phyloP scores from a whole-genome alignment of 2,113 vertebrate genomes.

The Raphicerus campestris region DNA sequence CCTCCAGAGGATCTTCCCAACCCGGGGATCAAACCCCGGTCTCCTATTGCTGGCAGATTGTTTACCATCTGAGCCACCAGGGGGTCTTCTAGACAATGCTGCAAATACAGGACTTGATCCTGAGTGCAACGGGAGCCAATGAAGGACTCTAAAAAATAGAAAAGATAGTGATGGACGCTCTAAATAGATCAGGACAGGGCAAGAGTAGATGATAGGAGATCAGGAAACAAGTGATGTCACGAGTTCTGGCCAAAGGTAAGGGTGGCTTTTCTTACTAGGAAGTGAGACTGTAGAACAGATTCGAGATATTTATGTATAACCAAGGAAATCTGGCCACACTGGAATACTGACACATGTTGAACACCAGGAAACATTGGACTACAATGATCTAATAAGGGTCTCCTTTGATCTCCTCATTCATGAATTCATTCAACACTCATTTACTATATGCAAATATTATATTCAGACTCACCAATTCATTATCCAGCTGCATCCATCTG shows the following conservation, averaged over 20 bases:
- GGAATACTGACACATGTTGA: background rate
- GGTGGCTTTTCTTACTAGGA: background rate
- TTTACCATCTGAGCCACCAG: background rate
- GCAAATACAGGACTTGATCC: background rate
- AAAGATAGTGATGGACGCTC: background rate
- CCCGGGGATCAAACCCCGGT: background rate
- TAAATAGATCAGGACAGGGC: background rate
- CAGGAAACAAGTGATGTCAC: background rate
- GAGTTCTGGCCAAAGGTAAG: background rate
- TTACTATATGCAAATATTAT: background rate
- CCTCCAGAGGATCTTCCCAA: background rate
- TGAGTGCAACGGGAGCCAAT: background rate
- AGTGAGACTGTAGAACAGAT: background rate
- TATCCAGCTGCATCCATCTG: background rate
- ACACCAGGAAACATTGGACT: background rate
- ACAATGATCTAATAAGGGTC: background rate
- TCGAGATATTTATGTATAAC: background rate
- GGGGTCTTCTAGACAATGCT: too few relatives aligned
- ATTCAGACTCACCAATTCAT: background rate
- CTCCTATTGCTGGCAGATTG: background rate
- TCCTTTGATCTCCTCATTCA: background rate
- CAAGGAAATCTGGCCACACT: background rate
- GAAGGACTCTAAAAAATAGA: background rate
- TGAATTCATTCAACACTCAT: background rate
- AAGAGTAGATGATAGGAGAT: background rate